These are phyloP conservation scores for Micrasema longulum DNA, from an alignment of 1,140 invertebrate genomes.

Conservation along the genomic window DNA sequence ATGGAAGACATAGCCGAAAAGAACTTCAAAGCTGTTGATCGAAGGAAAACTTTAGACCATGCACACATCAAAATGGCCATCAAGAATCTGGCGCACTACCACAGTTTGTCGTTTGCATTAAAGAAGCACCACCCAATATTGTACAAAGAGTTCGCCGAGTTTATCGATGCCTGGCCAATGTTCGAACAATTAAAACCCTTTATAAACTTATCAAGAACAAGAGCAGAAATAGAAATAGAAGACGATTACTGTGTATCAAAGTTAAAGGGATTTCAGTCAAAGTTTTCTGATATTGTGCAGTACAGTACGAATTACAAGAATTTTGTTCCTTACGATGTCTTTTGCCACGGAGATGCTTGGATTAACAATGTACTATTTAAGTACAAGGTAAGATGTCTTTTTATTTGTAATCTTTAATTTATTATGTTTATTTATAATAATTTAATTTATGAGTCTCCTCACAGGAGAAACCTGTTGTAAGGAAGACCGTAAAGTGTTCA, in stretches of 20 bases:
- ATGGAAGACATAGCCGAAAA: conserved; percentile 34
- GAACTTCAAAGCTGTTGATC: conserved; percentile 13
- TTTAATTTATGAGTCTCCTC: too few species aligned
- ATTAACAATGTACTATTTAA: conserved; percentile 39
- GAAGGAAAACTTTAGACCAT: conserved; percentile 18
- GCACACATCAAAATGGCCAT: conserved; percentile 24
- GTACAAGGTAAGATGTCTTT: conserved; percentile 26
- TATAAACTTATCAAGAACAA: background rate
- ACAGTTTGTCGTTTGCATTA: conserved; percentile 35
- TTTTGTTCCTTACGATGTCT: conserved; percentile 21
- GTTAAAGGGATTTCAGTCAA: background rate
- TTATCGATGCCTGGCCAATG: background rate
- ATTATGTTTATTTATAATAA: too few species aligned
- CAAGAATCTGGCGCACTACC: conserved; percentile 24
- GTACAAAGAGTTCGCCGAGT: conserved; percentile 11
- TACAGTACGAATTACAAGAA: background rate
- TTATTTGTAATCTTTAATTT: background rate
- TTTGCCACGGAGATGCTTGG: conserved; percentile 43
- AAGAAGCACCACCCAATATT: conserved; percentile 22
- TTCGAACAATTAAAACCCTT: background rate
- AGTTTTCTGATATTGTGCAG: conserved; percentile 2
- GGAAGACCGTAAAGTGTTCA: too few species aligned
- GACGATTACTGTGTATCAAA: background rate
- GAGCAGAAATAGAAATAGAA: background rate
- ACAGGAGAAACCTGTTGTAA: too few species aligned